Percentiles rank a stretch among this genome's conserved stretches.
Evolutionary conservation across 2,797 vertebrate species (phyloP).

Genomic region (Staurois parvus): DNA sequence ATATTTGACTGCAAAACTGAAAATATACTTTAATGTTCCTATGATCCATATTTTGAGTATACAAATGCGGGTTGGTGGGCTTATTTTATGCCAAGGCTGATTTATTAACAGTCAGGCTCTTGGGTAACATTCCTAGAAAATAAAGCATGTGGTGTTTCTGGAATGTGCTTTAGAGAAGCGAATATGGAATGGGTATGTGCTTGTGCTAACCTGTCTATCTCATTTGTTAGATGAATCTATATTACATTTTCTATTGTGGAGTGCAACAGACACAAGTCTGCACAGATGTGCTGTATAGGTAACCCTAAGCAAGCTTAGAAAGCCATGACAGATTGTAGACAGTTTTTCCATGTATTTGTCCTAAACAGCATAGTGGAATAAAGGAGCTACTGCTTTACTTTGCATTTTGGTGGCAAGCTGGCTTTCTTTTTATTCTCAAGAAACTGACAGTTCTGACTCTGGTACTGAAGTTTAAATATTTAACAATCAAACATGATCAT

Average conservation of each 20-base stretch:
- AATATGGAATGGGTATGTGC: neutral
- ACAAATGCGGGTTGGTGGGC: neutral
- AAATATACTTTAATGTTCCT: no score
- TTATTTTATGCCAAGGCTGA: neutral
- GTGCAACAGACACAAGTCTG: neutral
- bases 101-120: neutral
- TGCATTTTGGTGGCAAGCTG: neutral
- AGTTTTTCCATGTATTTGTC: neutral
- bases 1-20: no score
- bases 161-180: neutral
- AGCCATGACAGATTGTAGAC: neutral
- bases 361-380: neutral
- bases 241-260: neutral
- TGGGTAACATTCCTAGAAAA: neutral
- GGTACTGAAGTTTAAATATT: constrained; percentile 11
- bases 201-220: constrained; percentile 7
- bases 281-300: neutral
- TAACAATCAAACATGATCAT: neutral
- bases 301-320: neutral
- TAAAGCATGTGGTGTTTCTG: neutral
- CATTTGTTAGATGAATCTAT: neutral
- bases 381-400: neutral
- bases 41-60: neutral
- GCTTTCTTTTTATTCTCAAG: neutral
- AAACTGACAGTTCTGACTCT: neutral